Evolutionary conservation across 2,888 invertebrate genomes (phyloP).

Genomic region (Caenorhabditis sp.): DNA sequence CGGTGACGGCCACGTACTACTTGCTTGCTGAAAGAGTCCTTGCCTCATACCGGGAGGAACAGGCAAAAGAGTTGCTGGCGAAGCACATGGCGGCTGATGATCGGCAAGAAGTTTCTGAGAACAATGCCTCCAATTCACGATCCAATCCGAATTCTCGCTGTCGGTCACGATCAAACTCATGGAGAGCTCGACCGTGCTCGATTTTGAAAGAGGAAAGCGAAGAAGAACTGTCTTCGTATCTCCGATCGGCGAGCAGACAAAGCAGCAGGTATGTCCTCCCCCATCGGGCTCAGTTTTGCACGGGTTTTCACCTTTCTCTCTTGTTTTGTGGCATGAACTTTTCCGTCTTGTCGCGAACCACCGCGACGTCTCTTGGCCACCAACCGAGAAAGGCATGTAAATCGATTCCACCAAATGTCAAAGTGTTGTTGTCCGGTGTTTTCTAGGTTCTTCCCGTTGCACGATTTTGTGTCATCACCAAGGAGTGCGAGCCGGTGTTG

Average conservation of each 20-base stretch:
- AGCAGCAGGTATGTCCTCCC: slow-evolving; percentile 76
- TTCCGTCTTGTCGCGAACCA: neutral
- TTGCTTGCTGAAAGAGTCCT: slow-evolving; percentile 95
- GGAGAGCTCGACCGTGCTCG: slow-evolving; percentile 76
- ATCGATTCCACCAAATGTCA: neutral
- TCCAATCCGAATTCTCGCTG: slow-evolving; percentile 46
- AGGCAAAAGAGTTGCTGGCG: slow-evolving; percentile 76
- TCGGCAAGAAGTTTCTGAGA: slow-evolving; percentile 2
- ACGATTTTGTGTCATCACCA: slow-evolving; percentile 66
- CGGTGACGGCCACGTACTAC: slow-evolving; percentile 98
- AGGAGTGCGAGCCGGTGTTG: slow-evolving; percentile 63
- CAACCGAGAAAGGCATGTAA: neutral
- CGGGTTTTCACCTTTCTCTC: slow-evolving; percentile 14
- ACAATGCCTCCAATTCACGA: neutral
- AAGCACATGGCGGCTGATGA: slow-evolving; percentile 48
- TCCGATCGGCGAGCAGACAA: slow-evolving; percentile 80
- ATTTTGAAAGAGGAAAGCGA: slow-evolving; percentile 89
- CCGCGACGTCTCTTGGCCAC: slow-evolving; percentile 12
- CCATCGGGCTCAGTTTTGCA: slow-evolving; percentile 6
- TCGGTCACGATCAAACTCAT: slow-evolving; percentile 79
- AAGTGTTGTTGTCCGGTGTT: slow-evolving; percentile 17
- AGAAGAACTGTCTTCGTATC: slow-evolving; percentile 86
- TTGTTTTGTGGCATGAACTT: slow-evolving; percentile 31
- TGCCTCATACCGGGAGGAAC: slow-evolving; percentile 87
- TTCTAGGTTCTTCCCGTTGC: slow-evolving; percentile 65